Conservation (phyloP, 2,113 vertebrate genomes). For the Equus przewalskii region DNA sequence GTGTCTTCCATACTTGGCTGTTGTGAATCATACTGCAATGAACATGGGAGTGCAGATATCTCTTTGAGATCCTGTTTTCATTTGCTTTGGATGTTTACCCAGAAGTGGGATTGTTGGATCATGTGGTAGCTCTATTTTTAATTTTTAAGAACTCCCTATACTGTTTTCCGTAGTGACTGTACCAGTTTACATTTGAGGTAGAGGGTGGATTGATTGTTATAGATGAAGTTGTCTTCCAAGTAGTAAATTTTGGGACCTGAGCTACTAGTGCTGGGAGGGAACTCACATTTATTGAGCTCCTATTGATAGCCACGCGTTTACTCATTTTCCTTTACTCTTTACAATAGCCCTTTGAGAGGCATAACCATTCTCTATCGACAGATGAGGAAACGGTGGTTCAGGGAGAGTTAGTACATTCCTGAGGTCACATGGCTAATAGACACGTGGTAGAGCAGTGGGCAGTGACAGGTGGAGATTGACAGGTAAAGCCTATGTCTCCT, state of each 20-base stretch:
- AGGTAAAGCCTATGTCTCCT: neutral
- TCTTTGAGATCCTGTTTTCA: neutral
- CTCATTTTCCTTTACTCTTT: slow-evolving; percentile 23
- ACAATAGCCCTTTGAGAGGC: neutral
- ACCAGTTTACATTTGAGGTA: neutral
- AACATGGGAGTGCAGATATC: neutral
- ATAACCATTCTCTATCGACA: neutral
- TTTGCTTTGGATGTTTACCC: neutral
- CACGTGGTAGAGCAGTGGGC: neutral
- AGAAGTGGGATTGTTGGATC: neutral
- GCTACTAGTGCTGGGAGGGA: neutral
- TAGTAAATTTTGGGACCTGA: neutral
- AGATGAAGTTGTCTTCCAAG: neutral
- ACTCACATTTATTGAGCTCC: neutral
- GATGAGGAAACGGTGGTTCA: neutral
- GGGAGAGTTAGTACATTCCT: neutral
- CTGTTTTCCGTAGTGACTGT: neutral
- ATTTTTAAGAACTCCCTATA: neutral
- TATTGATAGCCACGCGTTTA: neutral
- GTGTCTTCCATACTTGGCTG: neutral
- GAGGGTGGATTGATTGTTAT: neutral
- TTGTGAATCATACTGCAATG: neutral
- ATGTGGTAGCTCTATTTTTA: neutral
- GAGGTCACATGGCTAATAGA: neutral
- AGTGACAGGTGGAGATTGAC: neutral